Percentiles rank a stretch among this genome's conserved stretches.
These are phyloP conservation scores for Apis florea DNA, from an alignment of 1,140 invertebrate species.

Conservation along the genomic window DNA sequence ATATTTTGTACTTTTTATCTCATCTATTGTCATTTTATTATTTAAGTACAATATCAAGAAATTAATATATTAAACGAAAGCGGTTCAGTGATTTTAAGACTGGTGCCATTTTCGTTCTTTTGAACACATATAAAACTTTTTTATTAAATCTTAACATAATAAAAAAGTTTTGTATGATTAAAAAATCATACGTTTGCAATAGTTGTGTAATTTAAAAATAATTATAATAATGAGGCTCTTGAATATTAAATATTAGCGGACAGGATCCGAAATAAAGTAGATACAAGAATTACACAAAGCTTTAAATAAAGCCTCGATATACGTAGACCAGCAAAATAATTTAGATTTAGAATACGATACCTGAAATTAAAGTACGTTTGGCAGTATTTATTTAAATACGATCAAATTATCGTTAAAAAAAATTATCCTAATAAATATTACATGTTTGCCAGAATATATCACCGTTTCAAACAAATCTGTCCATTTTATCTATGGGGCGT, in stretches of 20 bases:
- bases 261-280: slow-evolving; percentile 28
- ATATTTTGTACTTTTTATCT: slow-evolving; percentile 28
- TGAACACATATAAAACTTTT: neutral
- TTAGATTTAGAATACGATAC: slow-evolving; percentile 50
- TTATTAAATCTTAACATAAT: neutral
- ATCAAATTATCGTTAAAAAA: slow-evolving; percentile 55
- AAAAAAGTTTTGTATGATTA: neutral
- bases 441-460: slow-evolving; percentile 63
- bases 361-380: slow-evolving; percentile 46
- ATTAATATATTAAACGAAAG: slow-evolving; percentile 15
- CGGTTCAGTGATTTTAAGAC: slow-evolving; percentile 34
- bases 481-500: slow-evolving; percentile 21
- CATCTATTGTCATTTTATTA: neutral
- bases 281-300: slow-evolving; percentile 17
- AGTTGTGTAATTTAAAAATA: slow-evolving; percentile 29
- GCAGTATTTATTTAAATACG: slow-evolving; percentile 56
- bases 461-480: slow-evolving; percentile 55
- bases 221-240: slow-evolving; percentile 25
- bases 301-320: slow-evolving; percentile 37
- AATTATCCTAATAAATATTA: slow-evolving; percentile 52
- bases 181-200: slow-evolving; percentile 22
- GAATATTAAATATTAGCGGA: slow-evolving; percentile 32
- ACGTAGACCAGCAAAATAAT: slow-evolving; percentile 20
- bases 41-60: slow-evolving; percentile 8
- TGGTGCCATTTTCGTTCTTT: slow-evolving; percentile 43